These are phyloP conservation scores for Diacarnus erythraeanus DNA, from an alignment of 37 sponge, comb jelly and placozoan genomes.

Conservation along the genomic window DNA sequence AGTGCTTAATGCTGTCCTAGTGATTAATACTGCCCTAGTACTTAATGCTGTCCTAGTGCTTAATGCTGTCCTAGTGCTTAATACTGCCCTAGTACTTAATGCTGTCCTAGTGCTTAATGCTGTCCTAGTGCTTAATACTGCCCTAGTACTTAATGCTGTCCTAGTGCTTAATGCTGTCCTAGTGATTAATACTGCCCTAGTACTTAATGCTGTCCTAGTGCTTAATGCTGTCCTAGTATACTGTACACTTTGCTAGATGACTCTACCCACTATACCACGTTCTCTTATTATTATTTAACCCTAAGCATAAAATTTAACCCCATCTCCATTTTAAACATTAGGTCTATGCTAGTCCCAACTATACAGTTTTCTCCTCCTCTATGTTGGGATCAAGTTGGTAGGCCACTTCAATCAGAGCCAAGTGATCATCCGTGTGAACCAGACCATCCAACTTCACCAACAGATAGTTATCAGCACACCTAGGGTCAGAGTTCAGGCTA, in stretches of 20 bases:
- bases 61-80: neutral
- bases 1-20: neutral
- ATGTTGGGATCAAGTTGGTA: slow-evolving; percentile 53
- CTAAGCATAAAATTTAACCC: too few relatives aligned
- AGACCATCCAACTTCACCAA: slow-evolving; percentile 69
- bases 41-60: neutral
- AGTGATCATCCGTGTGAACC: slow-evolving; percentile 73
- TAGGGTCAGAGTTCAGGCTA: slow-evolving; percentile 12
- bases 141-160: neutral
- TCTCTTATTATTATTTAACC: too few relatives aligned
- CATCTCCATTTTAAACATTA: too few relatives aligned
- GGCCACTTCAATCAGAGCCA: slow-evolving; percentile 81
- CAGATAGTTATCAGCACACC: slow-evolving; percentile 41
- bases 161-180: neutral
- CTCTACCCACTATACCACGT: too few relatives aligned
- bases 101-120: neutral
- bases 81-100: neutral
- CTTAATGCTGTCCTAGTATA: too few relatives aligned
- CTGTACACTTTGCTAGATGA: too few relatives aligned
- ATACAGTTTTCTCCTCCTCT: slow-evolving; percentile 39
- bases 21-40: neutral
- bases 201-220: too few relatives aligned
- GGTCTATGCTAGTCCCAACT: too few relatives aligned
- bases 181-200: too few relatives aligned
- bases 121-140: neutral